Evolutionary conservation across 2,797 vertebrate species (phyloP).

Genomic region (Paratrypauchen microcephalus): DNA sequence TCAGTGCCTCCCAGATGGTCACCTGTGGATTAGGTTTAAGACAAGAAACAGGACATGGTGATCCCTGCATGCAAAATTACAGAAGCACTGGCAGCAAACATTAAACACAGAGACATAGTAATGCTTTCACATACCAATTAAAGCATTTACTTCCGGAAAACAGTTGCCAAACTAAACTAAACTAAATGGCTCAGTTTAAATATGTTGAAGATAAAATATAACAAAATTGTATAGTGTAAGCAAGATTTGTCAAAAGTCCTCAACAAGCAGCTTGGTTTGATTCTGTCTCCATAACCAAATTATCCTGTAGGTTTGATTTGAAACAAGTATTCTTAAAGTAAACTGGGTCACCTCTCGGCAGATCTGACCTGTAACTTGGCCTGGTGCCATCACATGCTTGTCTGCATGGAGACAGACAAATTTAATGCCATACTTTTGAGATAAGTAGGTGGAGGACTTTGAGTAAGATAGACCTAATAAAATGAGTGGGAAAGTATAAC

Average conservation of each 20-base stretch:
- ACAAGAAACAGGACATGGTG: background rate
- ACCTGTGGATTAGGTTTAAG: conserved; percentile 74
- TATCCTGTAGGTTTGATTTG: background rate
- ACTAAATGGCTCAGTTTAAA: background rate
- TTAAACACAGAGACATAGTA: background rate
- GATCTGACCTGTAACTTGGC: too few species aligned
- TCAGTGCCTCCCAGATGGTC: conserved; percentile 97
- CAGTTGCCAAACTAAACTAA: background rate
- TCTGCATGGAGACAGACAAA: too few species aligned
- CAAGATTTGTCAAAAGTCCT: background rate
- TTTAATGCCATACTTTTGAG: too few species aligned
- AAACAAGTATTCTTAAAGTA: too few species aligned
- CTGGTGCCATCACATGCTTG: too few species aligned
- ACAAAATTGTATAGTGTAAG: background rate
- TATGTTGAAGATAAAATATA: background rate
- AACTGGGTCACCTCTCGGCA: too few species aligned
- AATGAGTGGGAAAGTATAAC: too few species aligned
- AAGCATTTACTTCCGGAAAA: background rate
- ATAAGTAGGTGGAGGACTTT: too few species aligned
- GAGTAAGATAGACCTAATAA: too few species aligned
- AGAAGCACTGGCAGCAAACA: background rate
- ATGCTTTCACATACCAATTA: background rate
- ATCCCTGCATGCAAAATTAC: background rate
- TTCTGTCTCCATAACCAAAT: background rate
- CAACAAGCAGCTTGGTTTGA: background rate